Evolutionary conservation across 2,888 invertebrate species (phyloP).

Genomic region (Polyommatus icarus): DNA sequence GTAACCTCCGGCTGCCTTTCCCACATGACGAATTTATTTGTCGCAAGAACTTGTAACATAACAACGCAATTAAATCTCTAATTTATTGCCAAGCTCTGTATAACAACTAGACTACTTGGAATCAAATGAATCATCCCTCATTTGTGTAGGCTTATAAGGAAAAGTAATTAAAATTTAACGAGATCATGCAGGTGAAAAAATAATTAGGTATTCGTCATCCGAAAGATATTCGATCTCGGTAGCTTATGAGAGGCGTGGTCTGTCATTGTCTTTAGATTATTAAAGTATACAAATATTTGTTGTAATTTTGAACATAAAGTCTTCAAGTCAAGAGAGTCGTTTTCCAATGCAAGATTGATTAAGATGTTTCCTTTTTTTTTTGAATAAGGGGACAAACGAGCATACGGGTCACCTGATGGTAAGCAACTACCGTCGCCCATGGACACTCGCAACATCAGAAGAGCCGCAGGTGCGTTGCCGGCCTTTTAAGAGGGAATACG

Average conservation of each 20-base stretch:
- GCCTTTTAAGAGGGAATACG: no score
- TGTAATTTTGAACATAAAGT: no score
- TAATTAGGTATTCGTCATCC: not conserved
- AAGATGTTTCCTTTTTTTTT: no score
- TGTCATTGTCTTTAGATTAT: not conserved
- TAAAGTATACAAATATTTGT: not conserved
- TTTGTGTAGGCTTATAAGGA: slow-evolving; percentile 20
- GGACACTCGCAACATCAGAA: no score
- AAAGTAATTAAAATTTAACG: slow-evolving; percentile 16
- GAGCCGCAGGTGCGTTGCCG: no score
- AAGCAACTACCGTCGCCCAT: no score
- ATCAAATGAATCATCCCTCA: slow-evolving; percentile 12
- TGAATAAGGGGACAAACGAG: no score
- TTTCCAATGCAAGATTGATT: no score
- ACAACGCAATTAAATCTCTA: slow-evolving; percentile 34
- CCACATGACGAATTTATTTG: slow-evolving; percentile 36
- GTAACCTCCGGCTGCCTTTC: not conserved
- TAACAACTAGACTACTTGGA: slow-evolving; percentile 36
- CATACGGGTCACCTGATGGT: no score
- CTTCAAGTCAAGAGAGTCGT: no score
- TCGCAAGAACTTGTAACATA: slow-evolving; percentile 34
- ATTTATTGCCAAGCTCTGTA: slow-evolving; percentile 41
- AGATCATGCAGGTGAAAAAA: slow-evolving; percentile 4
- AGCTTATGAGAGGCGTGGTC: not conserved
- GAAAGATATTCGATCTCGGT: not conserved